Conservation (phyloP, 1,140 invertebrate genomes). For the Archivesica marissinica region DNA sequence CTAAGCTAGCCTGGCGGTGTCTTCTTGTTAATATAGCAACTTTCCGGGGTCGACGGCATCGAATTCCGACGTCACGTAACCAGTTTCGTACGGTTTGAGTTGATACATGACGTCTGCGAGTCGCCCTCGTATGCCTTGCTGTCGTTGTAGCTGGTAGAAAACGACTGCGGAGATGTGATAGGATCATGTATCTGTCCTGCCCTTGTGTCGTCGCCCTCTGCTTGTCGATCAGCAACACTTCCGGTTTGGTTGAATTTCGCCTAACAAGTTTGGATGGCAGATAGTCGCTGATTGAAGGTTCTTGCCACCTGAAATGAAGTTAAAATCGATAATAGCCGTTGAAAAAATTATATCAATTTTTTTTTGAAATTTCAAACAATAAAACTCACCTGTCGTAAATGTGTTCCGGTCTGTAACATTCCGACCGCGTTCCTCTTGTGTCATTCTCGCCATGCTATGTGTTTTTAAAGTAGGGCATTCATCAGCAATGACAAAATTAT, state of each 20-base stretch:
- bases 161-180: not conserved
- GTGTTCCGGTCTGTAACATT: no score
- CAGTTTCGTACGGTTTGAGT: constrained; percentile 17
- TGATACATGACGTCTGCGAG: not conserved
- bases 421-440: not conserved
- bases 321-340: no score
- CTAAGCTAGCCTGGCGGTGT: constrained; percentile 27
- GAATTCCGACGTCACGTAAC: not conserved
- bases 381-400: not conserved
- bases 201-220: not conserved
- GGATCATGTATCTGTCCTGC: constrained; percentile 16
- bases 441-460: not conserved
- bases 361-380: not conserved
- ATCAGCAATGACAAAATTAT: no score
- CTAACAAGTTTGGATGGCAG: not conserved
- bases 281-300: not conserved
- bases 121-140: not conserved
- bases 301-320: no score
- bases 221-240: constrained; percentile 17
- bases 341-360: no score
- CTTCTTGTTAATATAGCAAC: not conserved
- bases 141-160: no score
- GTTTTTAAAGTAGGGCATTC: not conserved
- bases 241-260: constrained; percentile 7
- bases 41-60: constrained; percentile 3